A percentile compares a stretch with the other conserved stretches of the same genome.
Conservation (phyloP, 1,140 invertebrate genomes). For the Steinernema khuongi region DNA sequence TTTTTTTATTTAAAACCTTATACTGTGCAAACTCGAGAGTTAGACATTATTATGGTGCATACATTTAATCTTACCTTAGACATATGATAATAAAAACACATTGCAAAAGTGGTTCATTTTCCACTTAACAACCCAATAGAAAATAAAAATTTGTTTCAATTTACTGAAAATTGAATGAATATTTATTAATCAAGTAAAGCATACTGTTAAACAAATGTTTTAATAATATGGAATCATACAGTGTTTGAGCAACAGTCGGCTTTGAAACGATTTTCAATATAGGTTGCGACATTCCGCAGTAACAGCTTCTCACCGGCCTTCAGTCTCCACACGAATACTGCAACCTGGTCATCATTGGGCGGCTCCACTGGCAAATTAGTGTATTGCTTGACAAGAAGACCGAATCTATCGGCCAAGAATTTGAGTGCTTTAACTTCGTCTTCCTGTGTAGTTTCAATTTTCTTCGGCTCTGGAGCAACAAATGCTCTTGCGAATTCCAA, state of each 20-base stretch:
- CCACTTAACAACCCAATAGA: too few species aligned
- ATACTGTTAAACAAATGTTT: too few species aligned
- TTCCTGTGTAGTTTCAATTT: neutral
- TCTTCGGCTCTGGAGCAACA: neutral
- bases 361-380: neutral
- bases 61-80: too few species aligned
- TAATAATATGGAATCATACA: too few species aligned
- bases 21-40: too few species aligned
- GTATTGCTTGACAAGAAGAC: conserved; percentile 3
- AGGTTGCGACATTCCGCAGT: neutral
- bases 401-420: neutral
- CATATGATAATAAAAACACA: too few species aligned
- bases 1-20: too few species aligned
- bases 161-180: too few species aligned
- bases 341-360: neutral
- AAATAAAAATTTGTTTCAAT: too few species aligned
- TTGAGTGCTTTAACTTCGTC: neutral
- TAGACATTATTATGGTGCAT: too few species aligned
- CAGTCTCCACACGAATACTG: neutral
- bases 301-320: neutral
- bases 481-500: neutral
- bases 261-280: neutral
- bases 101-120: too few species aligned
- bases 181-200: too few species aligned
- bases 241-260: neutral